Evolutionary conservation across 2,888 invertebrate species (phyloP).

Genomic region (Machimus rusticus): DNA sequence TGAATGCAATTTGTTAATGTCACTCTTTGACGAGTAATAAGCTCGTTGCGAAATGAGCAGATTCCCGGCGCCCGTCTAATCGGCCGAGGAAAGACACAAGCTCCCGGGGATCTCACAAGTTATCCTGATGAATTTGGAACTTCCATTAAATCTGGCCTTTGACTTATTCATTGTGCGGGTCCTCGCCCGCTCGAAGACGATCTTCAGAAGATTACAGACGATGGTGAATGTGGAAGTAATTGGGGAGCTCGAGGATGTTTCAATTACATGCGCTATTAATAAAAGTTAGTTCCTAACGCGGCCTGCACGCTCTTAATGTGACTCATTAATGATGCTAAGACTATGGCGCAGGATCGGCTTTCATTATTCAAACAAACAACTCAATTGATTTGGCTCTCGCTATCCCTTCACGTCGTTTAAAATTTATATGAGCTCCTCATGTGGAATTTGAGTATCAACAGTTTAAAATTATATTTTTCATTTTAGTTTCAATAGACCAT

Average conservation of each 20-base stretch:
- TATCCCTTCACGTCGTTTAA: background rate
- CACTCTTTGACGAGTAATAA: constrained; percentile 40
- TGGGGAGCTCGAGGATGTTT: background rate
- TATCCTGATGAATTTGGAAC: background rate
- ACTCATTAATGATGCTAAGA: background rate
- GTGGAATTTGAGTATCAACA: background rate
- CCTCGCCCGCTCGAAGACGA: background rate
- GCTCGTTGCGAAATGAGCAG: constrained; percentile 32
- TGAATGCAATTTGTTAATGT: constrained; percentile 42
- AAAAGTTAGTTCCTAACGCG: background rate
- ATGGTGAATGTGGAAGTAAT: background rate
- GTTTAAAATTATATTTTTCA: background rate
- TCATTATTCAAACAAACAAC: background rate
- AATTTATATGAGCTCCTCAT: too few species aligned
- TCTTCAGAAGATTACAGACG: background rate
- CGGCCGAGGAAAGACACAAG: constrained; percentile 8
- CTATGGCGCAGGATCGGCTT: background rate
- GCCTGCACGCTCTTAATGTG: background rate
- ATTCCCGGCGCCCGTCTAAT: constrained; percentile 6
- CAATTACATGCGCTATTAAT: background rate
- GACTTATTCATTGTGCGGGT: background rate
- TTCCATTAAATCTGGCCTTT: background rate
- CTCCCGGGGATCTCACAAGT: background rate
- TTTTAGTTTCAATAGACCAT: background rate
- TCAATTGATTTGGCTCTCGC: background rate